Evolutionary conservation across 2,113 vertebrate species (phyloP).

Genomic region (Ailuropoda melanoleuca): DNA sequence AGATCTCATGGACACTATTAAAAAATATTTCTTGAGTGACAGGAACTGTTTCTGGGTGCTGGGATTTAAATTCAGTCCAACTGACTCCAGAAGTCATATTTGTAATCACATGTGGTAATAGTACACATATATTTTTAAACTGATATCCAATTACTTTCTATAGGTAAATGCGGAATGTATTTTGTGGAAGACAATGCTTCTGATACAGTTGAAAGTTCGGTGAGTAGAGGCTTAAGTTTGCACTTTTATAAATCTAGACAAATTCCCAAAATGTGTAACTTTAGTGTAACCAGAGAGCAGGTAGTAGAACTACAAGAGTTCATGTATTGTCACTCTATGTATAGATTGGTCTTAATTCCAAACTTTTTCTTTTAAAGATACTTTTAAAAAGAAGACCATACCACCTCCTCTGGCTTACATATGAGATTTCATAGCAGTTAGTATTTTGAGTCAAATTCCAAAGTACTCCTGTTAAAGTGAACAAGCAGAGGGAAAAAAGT

Average conservation of each 20-base stretch:
- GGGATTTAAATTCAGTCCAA: not conserved
- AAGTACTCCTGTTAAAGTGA: not conserved
- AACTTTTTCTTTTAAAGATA: not conserved
- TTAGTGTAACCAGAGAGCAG: not conserved
- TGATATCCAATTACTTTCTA: conserved; percentile 58
- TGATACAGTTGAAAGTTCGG: conserved; percentile 91
- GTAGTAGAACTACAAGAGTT: not conserved
- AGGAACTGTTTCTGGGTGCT: not conserved
- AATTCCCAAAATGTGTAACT: not conserved
- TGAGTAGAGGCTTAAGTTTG: conserved; percentile 78
- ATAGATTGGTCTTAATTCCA: not conserved
- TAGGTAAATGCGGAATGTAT: conserved; percentile 99
- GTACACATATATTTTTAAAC: conserved; percentile 15
- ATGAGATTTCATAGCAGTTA: not conserved
- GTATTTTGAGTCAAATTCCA: not conserved
- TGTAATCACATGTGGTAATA: not conserved
- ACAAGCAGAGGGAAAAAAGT: not conserved
- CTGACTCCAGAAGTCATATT: not conserved
- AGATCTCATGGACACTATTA: not conserved
- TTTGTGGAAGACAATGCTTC: conserved; percentile 98
- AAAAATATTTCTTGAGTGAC: not conserved
- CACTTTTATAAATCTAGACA: not conserved
- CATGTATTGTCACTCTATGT: not conserved
- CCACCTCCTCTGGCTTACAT: not conserved
- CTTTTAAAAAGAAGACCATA: not conserved